A percentile compares a stretch with the other conserved stretches of the same genome.
These are phyloP conservation scores for Cygnus buccinator DNA, from an alignment of 2,113 vertebrate genomes.

Conservation along the genomic window DNA sequence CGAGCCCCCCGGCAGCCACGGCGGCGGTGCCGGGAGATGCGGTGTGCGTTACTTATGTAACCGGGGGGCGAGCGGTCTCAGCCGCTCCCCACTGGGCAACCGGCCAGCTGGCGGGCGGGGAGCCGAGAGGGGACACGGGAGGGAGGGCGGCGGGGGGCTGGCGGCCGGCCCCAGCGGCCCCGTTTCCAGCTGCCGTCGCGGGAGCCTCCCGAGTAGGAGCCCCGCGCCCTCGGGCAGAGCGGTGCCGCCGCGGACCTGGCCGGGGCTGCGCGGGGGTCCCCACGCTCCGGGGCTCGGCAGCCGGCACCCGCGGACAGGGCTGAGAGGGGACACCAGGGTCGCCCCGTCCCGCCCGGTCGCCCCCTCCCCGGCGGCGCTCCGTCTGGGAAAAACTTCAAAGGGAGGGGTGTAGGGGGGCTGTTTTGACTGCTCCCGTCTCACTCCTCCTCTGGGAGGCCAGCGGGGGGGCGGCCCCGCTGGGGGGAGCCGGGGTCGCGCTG, in stretches of 20 bases:
- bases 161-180: not conserved
- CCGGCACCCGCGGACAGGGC: not conserved
- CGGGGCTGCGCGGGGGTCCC: not conserved
- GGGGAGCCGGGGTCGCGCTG: not conserved
- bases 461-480: not conserved
- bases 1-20: not conserved
- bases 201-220: not conserved
- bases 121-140: not conserved
- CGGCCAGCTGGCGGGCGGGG: not conserved
- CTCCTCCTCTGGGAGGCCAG: not conserved
- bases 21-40: not conserved
- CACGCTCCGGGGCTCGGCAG: not conserved
- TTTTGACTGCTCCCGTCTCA: not conserved
- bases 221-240: not conserved
- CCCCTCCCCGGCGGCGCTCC: not conserved
- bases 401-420: not conserved
- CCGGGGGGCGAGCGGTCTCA: conserved; percentile 48
- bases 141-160: not conserved
- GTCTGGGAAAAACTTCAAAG: not conserved
- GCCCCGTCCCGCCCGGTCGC: not conserved
- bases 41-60: conserved; percentile 78
- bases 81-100: not conserved
- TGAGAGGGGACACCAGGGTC: not conserved
- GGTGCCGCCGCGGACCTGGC: not conserved
- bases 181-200: not conserved